Conservation (phyloP, 2,797 vertebrate genomes). For the Delichon dasypus region DNA sequence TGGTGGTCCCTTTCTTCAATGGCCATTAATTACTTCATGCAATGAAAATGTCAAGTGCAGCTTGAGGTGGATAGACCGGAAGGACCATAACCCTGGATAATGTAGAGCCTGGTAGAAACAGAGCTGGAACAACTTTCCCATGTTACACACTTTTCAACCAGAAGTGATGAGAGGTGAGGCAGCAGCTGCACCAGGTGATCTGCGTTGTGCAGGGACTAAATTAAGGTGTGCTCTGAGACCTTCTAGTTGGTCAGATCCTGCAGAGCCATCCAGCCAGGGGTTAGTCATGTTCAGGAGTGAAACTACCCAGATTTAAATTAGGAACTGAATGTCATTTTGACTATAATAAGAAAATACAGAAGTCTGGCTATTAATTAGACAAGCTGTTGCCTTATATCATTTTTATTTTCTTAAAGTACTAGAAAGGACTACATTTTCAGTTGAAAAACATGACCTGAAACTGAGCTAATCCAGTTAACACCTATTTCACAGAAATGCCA, state of each 20-base stretch:
- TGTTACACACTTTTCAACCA: neutral
- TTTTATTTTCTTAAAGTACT: conserved; percentile 13
- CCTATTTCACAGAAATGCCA: conserved; percentile 51
- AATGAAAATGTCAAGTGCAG: neutral
- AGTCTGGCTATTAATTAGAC: neutral
- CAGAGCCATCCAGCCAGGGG: neutral
- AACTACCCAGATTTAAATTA: neutral
- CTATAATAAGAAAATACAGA: neutral
- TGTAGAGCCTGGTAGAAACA: neutral
- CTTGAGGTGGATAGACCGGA: neutral
- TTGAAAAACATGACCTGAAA: conserved; percentile 17
- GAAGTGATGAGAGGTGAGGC: neutral
- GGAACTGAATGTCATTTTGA: neutral
- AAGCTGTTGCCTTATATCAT: neutral
- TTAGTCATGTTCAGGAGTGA: neutral
- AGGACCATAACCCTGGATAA: neutral
- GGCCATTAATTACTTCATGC: neutral
- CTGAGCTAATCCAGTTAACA: conserved; percentile 38
- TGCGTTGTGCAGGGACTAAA: neutral
- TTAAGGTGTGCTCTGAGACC: neutral
- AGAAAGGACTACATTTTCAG: neutral
- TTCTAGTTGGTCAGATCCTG: neutral
- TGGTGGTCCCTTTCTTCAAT: neutral
- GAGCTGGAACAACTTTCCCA: neutral
- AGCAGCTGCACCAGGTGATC: neutral